Base-by-base conservation (phyloP, 2,113 vertebrate genomes). In the Pachycephala philippinensis region DNA sequence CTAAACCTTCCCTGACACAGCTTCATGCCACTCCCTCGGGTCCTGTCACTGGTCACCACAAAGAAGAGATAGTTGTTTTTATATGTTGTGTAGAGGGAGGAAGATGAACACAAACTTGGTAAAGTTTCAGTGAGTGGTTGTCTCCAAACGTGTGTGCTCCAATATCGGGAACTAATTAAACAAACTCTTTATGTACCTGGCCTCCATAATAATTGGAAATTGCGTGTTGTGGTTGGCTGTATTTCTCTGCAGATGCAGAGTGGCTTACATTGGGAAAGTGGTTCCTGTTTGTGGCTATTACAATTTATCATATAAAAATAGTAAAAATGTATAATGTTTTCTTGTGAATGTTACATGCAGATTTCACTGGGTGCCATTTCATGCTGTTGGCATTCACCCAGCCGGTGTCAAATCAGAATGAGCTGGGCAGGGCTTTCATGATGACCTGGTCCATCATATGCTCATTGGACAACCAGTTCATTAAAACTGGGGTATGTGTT, bases 401-500 rank as follows among this genome's bases (percentile, higher is more conserved):
- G 7, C 10, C 30, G 66, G 27, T 53, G 44, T 63, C 33, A 66
- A 59, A 44, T 39, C 54, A 72, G 91, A 88, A 63, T 93, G 69
- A 91, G 9, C 16, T 56, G 79, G 59, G 56, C 54, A 82, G 47
- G 53, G 33, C 82, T 94, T 95, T 93, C 49, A 63, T 59, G 50
- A 35, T 85, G 75, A 10, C 49, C 45, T 75, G 50, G 84, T 85
- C 81, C 64, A 35, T 87, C 59, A 50, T 50, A 14, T 40, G 57
- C 66, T 87, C 19, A 4, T 30, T 90, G 70, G 87, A 91, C 72
- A 97, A n/a, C 21, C 26, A 54, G 21, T 47, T 90, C 84, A 83
- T 96, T 97, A 89, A 93, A 96, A 79, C 72, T 82, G 72, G 79
- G 69, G 42, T 61, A 92, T 76, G 28, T 60, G 49, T 69, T 65